These are phyloP conservation scores for Drosophila paulistorum DNA, from an alignment of 1,140 invertebrate genomes.

Conservation along the genomic window DNA sequence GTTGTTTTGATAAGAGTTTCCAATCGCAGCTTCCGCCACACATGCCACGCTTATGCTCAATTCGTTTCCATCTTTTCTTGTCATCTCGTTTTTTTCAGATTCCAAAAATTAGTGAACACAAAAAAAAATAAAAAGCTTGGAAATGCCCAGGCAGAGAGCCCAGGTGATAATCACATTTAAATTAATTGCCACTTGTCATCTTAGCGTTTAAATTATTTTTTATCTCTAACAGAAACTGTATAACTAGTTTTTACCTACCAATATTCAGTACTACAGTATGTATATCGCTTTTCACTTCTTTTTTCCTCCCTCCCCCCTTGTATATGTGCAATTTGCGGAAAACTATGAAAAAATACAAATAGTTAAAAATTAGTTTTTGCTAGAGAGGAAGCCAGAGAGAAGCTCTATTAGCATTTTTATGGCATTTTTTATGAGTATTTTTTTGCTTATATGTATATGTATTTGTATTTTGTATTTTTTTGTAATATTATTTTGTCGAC, in stretches of 20 bases:
- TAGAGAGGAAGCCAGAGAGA: slow-evolving; percentile 49
- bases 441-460: slow-evolving; percentile 32
- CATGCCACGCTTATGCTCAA: slow-evolving; percentile 55
- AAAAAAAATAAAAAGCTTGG: slow-evolving; percentile 58
- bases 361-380: slow-evolving; percentile 67
- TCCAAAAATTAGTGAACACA: slow-evolving; percentile 71
- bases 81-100: slow-evolving; percentile 56
- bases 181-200: slow-evolving; percentile 82
- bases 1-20: slow-evolving; percentile 30
- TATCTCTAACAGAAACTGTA: slow-evolving; percentile 51
- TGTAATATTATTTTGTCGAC: slow-evolving; percentile 15
- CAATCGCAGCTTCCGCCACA: slow-evolving; percentile 43
- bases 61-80: slow-evolving; percentile 13
- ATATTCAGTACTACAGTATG: too few species aligned
- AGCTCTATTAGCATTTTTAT: slow-evolving; percentile 74
- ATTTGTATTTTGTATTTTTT: slow-evolving; percentile 20
- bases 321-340: slow-evolving; percentile 63
- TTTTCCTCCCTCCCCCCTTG: background rate
- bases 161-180: slow-evolving; percentile 81
- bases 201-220: slow-evolving; percentile 80
- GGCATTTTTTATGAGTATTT: slow-evolving; percentile 56
- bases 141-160: slow-evolving; percentile 65
- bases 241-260: slow-evolving; percentile 39
- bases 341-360: slow-evolving; percentile 34
- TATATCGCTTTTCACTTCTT: slow-evolving; percentile 33